Evolutionary conservation across 1,140 invertebrate species (phyloP).

Genomic region (Anastatus disparis): DNA sequence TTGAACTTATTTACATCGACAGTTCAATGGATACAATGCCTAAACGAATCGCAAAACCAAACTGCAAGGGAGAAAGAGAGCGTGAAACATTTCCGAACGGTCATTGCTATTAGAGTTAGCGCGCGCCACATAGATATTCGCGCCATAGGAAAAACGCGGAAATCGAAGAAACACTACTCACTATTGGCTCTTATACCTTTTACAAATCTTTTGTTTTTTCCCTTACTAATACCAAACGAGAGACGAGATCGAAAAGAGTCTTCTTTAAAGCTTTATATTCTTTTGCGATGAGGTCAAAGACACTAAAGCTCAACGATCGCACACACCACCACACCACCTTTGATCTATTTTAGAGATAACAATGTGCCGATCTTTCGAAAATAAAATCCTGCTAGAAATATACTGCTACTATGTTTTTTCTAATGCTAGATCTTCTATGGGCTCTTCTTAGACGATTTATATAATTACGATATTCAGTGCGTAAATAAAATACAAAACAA

Average conservation of each 20-base stretch:
- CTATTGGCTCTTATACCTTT: conserved; percentile 7
- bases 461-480: conserved; percentile 1
- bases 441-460: too few relatives aligned
- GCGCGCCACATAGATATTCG: too few relatives aligned
- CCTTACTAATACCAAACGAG: not conserved
- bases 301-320: too few relatives aligned
- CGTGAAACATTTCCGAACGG: conserved; percentile 37
- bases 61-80: too few relatives aligned
- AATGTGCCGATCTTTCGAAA: conserved; percentile 31
- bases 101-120: too few relatives aligned
- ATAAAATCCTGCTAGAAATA: conserved; percentile 22
- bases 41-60: conserved; percentile 30
- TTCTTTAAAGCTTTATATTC: too few relatives aligned
- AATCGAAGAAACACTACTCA: conserved; percentile 37
- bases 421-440: too few relatives aligned
- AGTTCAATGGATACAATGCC: conserved; percentile 20
- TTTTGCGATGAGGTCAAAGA: too few relatives aligned
- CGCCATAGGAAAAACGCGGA: conserved; percentile 33
- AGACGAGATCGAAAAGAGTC: not conserved
- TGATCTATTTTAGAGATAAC: conserved; percentile 37
- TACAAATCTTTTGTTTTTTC: conserved; percentile 26
- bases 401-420: not conserved
- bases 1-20: not conserved
- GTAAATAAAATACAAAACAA: too few relatives aligned
- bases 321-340: too few relatives aligned